Evolutionary conservation across 2,113 vertebrate species (phyloP).

Genomic region (Turdus rufiventris): DNA sequence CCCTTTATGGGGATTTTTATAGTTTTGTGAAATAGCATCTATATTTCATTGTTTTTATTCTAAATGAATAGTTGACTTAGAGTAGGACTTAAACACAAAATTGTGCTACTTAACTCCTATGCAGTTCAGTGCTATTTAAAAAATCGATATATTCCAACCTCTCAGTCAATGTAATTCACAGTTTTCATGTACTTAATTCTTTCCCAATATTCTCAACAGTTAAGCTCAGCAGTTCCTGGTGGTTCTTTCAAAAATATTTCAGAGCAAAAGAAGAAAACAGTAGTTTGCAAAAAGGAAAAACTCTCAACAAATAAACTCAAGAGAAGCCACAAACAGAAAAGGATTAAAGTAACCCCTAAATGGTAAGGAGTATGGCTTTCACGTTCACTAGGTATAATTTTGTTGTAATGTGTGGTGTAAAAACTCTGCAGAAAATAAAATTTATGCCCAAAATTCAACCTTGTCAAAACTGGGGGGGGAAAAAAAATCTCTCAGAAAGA

Average conservation of each 20-base stretch:
- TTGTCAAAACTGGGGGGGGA: accelerated
- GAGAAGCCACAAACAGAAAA: slow-evolving; percentile 60
- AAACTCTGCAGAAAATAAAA: neutral
- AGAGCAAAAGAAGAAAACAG: slow-evolving; percentile 42
- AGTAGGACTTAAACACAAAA: neutral
- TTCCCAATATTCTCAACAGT: slow-evolving; percentile 42
- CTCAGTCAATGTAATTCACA: neutral
- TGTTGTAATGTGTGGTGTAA: neutral
- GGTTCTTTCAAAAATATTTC: slow-evolving; percentile 1
- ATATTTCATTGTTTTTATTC: neutral
- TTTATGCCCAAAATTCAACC: neutral
- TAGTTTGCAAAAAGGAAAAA: slow-evolving; percentile 37
- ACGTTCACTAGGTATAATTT: neutral
- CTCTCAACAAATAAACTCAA: slow-evolving; percentile 11
- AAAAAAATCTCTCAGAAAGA: neutral
- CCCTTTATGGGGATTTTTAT: neutral
- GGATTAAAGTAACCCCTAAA: slow-evolving; percentile 42
- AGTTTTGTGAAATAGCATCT: neutral
- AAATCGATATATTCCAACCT: neutral
- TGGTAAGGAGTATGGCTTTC: slow-evolving; percentile 52
- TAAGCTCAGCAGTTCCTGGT: slow-evolving; percentile 5
- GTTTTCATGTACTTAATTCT: neutral
- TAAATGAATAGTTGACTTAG: neutral
- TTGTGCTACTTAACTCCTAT: neutral
- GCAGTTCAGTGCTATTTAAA: neutral